Evolutionary conservation across 2,888 invertebrate genomes (phyloP), one percentile per base, ranked within the genome.

Genomic region (Tenodera sinensis): DNA sequence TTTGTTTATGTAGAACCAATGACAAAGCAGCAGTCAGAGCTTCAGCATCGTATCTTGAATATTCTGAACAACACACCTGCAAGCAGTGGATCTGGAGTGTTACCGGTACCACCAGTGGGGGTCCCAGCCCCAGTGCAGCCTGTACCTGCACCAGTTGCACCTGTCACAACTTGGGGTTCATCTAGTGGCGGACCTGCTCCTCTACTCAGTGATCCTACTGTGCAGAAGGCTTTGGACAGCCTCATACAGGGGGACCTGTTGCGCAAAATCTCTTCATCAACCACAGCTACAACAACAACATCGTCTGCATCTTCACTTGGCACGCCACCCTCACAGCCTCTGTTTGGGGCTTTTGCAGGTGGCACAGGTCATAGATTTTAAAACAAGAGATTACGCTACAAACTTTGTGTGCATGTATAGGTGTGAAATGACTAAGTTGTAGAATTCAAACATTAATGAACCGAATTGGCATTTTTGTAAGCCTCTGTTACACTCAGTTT

Each of bases 201-300:
- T 25, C 93, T 97, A n/a, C 93, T 97, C 28, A 96, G 96, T 90
- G 97, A 97, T 92, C 96, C 96, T 0, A 96, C 96, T 1, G 96
- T 97, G 20, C 96, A 97, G 93, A 97, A 96, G 93, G 97, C 97
- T 0, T 93, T 97, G 88, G 97, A 97, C 92, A 96, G 96, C 90
- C 93, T 95, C 83, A 93, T 95, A 84, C 94, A 94, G 91, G 95
- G 95, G 25, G 88, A 91, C 83, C 89, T 91, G 28, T 89, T 91
- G 25, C 90, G 89, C 34, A 91, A 90, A 84, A 90, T 91, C 30
- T 83, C 90, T 20, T 83, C 89, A 12, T 83, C 87, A 3, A 86
- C 86, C n/a, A 30, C 84, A 25, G 34, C 83, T 28, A 90, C 88
- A 28, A 81, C 85, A 25, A 28, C 89, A 20, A 84, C 87, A 8